Evolutionary conservation across 2,888 invertebrate species (phyloP).

Genomic region (Theodoxus fluviatilis): DNA sequence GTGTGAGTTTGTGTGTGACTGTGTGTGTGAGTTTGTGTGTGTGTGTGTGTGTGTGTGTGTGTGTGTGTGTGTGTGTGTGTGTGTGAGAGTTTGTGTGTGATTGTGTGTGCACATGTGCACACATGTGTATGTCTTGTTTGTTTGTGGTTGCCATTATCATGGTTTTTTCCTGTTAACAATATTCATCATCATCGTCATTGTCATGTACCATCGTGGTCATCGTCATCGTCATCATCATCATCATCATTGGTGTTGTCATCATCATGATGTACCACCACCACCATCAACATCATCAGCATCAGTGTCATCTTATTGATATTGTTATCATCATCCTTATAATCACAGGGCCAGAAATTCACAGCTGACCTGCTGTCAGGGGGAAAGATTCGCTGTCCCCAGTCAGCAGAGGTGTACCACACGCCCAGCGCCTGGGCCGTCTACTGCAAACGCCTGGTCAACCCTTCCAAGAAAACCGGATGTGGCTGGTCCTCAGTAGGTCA

Average conservation of each 20-base stretch:
- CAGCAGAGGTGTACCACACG: conserved; percentile 84
- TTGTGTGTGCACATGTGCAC: too few relatives aligned
- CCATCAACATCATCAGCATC: neutral
- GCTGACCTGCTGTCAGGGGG: conserved; percentile 86
- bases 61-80: too few relatives aligned
- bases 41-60: too few relatives aligned
- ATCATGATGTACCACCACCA: neutral
- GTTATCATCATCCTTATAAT: conserved; percentile 36
- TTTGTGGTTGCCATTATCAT: neutral
- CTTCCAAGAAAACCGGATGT: conserved; percentile 89
- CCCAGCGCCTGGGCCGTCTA: conserved; percentile 93
- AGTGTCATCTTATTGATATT: neutral
- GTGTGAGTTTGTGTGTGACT: too few relatives aligned
- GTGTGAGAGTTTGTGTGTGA: too few relatives aligned
- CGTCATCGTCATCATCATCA: too few relatives aligned
- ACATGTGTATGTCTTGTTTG: neutral
- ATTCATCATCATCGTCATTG: too few relatives aligned
- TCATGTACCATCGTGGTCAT: too few relatives aligned
- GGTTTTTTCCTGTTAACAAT: neutral
- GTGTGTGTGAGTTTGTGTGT: too few relatives aligned
- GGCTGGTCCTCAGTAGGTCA: conserved; percentile 90
- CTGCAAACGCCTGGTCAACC: conserved; percentile 88
- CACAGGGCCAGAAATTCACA: conserved; percentile 85
- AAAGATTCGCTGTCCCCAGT: conserved; percentile 80
- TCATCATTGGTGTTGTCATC: too few relatives aligned